Percentiles rank a stretch among this genome's conserved stretches.
Conservation (phyloP, 2,888 invertebrate genomes). For the Apamea epomidion region DNA sequence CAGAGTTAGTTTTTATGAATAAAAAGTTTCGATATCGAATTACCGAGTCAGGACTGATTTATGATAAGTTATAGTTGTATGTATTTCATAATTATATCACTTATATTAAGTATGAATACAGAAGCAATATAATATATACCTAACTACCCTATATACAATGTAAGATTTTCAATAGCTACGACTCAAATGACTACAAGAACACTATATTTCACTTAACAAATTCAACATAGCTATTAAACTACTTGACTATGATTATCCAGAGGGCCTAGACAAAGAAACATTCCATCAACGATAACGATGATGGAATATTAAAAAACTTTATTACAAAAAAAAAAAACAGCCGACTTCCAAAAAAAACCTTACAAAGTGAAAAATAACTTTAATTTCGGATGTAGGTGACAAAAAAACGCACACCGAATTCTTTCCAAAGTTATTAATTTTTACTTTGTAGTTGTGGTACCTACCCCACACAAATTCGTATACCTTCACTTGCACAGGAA, state of each 20-base stretch:
- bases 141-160: not conserved
- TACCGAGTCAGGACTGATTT: slow-evolving; percentile 8
- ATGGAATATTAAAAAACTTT: not conserved
- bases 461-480: too few relatives aligned
- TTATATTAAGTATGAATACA: not conserved
- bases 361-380: too few relatives aligned
- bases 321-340: too few relatives aligned
- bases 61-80: not conserved
- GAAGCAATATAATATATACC: not conserved
- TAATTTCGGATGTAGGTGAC: too few relatives aligned
- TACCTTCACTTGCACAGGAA: too few relatives aligned
- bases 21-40: not conserved
- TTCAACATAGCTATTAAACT: not conserved
- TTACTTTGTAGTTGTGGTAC: too few relatives aligned
- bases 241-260: not conserved
- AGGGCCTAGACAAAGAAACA: not conserved
- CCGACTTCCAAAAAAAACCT: too few relatives aligned
- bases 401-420: too few relatives aligned
- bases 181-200: not conserved
- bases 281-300: not conserved
- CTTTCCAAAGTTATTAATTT: too few relatives aligned
- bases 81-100: not conserved
- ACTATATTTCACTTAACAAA: not conserved
- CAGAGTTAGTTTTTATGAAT: not conserved
- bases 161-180: not conserved